Conservation (phyloP, 1,140 invertebrate genomes). For the Adelges cooleyi region DNA sequence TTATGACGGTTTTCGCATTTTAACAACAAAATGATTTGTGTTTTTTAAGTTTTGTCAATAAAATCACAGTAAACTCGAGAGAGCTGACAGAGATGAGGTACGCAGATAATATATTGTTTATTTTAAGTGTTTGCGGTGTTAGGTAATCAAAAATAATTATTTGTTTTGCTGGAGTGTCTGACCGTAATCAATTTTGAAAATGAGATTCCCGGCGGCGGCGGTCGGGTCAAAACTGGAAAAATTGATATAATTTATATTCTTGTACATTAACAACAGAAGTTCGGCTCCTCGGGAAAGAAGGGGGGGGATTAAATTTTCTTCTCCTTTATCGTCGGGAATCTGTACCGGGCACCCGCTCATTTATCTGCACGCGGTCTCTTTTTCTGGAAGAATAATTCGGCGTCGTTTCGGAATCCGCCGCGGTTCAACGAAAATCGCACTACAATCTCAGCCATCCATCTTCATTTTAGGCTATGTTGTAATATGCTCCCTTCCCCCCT, state of each 20-base stretch:
- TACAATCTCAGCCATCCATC: no score
- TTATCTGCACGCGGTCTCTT: constrained; percentile 12
- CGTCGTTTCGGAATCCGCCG: not conserved
- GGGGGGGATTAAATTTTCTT: constrained; percentile 11
- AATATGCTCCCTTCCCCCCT: no score
- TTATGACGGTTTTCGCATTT: no score
- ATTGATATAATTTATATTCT: constrained; percentile 20
- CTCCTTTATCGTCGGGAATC: constrained; percentile 3
- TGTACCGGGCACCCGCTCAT: constrained; percentile 11
- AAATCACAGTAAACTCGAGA: no score
- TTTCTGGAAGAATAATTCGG: constrained; percentile 27
- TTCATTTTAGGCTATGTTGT: no score
- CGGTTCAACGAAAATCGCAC: not conserved
- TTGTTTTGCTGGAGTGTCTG: not conserved
- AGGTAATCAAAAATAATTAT: constrained; percentile 20
- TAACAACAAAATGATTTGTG: no score
- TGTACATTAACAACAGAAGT: constrained; percentile 25
- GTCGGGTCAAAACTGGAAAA: not conserved
- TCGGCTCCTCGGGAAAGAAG: not conserved
- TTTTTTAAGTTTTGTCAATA: no score
- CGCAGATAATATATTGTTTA: no score
- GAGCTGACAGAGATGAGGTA: no score
- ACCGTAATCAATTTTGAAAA: not conserved
- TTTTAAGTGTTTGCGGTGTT: no score
- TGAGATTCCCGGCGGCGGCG: not conserved